A percentile compares a stretch with the other conserved stretches of the same genome.
phyloP scores from a whole-genome alignment of 2,888 invertebrate species.

The Hemistola chrysoprasaria region DNA sequence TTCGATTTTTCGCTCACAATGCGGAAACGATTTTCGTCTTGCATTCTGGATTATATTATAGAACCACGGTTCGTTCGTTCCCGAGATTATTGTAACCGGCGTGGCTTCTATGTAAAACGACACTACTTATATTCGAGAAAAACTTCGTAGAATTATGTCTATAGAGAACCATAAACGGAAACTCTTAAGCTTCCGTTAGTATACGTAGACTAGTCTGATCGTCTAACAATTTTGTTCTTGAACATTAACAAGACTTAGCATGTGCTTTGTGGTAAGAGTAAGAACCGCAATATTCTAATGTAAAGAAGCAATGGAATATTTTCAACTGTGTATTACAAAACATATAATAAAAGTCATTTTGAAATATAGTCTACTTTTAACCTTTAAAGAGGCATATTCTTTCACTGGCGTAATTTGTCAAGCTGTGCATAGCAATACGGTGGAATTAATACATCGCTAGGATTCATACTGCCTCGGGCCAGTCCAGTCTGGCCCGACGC shows the following conservation, averaged over 20 bases:
- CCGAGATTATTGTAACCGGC: slow-evolving; percentile 5
- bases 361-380: slow-evolving; percentile 11
- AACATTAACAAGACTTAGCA: too few species aligned
- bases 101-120: background rate
- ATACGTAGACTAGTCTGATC: too few species aligned
- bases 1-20: slow-evolving; percentile 69
- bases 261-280: too few species aligned
- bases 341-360: background rate
- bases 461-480: slow-evolving; percentile 64
- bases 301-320: too few species aligned
- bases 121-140: too few species aligned
- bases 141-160: too few species aligned
- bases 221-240: too few species aligned
- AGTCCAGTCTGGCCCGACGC: slow-evolving; percentile 61
- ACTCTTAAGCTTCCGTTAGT: too few species aligned
- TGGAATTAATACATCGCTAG: slow-evolving; percentile 64
- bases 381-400: slow-evolving; percentile 9
- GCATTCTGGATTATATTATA: slow-evolving; percentile 72
- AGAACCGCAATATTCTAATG: too few species aligned
- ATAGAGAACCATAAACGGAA: too few species aligned
- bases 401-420: slow-evolving; percentile 47
- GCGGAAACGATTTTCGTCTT: slow-evolving; percentile 69
- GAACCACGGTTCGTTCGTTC: slow-evolving; percentile 55
- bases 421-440: slow-evolving; percentile 51
- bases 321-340: too few species aligned